These are phyloP conservation scores for Mesembrinibis cayennensis DNA, from an alignment of 2,113 vertebrate genomes.

Conservation along the genomic window DNA sequence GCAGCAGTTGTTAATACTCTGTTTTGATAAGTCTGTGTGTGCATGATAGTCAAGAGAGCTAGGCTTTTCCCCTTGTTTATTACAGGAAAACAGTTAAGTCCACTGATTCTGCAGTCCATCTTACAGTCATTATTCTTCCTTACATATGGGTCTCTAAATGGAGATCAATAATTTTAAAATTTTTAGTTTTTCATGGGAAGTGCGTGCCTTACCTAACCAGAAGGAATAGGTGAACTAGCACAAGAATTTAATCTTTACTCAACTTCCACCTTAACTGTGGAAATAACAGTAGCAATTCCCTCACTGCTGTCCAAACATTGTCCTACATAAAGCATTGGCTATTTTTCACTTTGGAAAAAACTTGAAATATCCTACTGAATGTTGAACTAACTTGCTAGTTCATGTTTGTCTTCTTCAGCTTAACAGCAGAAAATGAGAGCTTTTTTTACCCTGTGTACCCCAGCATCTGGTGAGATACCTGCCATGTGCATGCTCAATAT, in stretches of 20 bases:
- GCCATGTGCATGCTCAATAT: not conserved
- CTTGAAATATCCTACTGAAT: not conserved
- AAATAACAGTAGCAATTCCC: not conserved
- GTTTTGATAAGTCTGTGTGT: not conserved
- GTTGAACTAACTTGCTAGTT: not conserved
- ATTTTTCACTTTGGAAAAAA: not conserved
- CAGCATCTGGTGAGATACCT: not conserved
- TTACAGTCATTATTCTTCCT: not conserved
- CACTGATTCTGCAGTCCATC: not conserved
- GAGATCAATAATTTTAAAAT: not conserved
- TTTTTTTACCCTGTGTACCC: not conserved
- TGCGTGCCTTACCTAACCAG: not conserved
- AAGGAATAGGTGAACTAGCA: not conserved
- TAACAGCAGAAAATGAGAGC: not conserved
- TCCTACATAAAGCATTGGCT: not conserved
- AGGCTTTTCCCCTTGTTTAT: not conserved
- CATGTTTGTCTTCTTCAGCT: not conserved
- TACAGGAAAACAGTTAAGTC: not conserved
- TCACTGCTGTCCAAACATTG: not conserved
- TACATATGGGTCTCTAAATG: not conserved
- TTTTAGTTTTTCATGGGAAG: not conserved
- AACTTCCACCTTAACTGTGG: not conserved
- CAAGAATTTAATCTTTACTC: not conserved
- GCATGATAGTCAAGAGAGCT: not conserved
- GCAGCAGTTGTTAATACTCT: not conserved